Percentiles rank a stretch among this genome's conserved stretches.
Evolutionary conservation across 1,140 invertebrate genomes (phyloP).

Genomic region (Acromyrmex echinatior): DNA sequence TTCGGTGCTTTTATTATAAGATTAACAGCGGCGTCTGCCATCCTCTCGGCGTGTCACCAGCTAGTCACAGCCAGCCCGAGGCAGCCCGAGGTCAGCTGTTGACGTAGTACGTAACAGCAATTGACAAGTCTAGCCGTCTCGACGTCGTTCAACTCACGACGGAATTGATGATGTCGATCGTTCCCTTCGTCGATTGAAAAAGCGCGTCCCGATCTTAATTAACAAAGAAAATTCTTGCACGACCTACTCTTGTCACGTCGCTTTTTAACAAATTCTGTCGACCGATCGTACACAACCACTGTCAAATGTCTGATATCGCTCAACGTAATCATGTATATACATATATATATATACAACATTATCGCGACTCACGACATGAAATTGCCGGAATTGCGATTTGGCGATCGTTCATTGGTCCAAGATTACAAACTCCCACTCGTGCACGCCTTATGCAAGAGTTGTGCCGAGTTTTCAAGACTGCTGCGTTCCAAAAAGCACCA

Average conservation of each 20-base stretch:
- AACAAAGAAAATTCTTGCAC: not conserved
- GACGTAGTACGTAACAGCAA: conserved; percentile 16
- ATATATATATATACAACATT: conserved; percentile 27
- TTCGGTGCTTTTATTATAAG: conserved; percentile 95
- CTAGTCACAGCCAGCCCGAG: not conserved
- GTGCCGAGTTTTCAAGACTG: not conserved
- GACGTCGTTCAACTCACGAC: conserved; percentile 23
- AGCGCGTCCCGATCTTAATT: not conserved
- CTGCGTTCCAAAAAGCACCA: not conserved
- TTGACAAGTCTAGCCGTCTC: conserved; percentile 13
- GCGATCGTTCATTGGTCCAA: conserved; percentile 68
- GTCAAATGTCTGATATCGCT: conserved; percentile 39
- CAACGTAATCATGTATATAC: not conserved
- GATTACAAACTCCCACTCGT: conserved; percentile 54
- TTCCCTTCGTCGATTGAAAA: not conserved
- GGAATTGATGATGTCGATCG: conserved; percentile 9
- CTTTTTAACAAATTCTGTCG: not conserved
- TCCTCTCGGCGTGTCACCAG: conserved; percentile 55
- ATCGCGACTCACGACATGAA: conserved; percentile 16
- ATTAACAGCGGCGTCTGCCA: conserved; percentile 88
- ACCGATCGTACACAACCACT: not conserved
- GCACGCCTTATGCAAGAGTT: not conserved
- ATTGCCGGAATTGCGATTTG: conserved; percentile 65
- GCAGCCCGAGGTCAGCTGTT: conserved; percentile 63
- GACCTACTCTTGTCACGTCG: not conserved